Base-by-base conservation (phyloP, 2,113 vertebrate species). In the Hirundichthys speculiger region DNA sequence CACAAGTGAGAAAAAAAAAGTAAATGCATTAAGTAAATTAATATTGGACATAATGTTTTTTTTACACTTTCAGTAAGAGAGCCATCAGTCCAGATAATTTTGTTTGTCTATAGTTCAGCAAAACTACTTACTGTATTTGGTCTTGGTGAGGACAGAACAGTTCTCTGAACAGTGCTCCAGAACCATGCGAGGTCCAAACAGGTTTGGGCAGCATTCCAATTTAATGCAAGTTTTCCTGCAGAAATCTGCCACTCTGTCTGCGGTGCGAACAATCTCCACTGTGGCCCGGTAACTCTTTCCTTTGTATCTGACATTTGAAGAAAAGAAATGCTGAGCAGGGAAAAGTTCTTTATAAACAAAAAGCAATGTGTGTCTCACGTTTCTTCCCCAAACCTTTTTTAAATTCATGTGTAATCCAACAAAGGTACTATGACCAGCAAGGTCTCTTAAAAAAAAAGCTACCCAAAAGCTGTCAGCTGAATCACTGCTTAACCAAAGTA, bases 81-180 rank as follows among this genome's bases (percentile, higher is more conserved):
- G 25, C 25, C 3, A 27, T 27, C 25, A 27, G 3, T 6, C 25
- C 25, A 27, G 3, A 27, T 27, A 4, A 27, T 27, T 27, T 27
- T 27, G 6, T 27, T 4, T 7, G 8, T 53, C 9, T 62, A 2
- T 7, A 14, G 4, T 14, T 43, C 27, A 57, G 43, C 14, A 56
- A 53, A 60, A 22, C 9, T 52, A 94, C 98, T 88, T 88, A 99
- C 98, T 99, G 92, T 98, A 99, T 93, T 98, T 98, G 64, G 98
- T 99, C 93, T 99, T 99, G 81, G 98, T 99, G 80, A 99, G 93
- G 69, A 98, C 94, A 21, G 96, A 98, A 86, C 98, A 99, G 88
- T 99, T 99, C 85, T 99, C 98, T 3, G 97, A 97, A 87, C 98
- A 99, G 64, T 88, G 95, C 50, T 98, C 97, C 86, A 97, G 91